Evolutionary conservation across 2,113 vertebrate genomes (phyloP).

Genomic region (Prunella himalayana): DNA sequence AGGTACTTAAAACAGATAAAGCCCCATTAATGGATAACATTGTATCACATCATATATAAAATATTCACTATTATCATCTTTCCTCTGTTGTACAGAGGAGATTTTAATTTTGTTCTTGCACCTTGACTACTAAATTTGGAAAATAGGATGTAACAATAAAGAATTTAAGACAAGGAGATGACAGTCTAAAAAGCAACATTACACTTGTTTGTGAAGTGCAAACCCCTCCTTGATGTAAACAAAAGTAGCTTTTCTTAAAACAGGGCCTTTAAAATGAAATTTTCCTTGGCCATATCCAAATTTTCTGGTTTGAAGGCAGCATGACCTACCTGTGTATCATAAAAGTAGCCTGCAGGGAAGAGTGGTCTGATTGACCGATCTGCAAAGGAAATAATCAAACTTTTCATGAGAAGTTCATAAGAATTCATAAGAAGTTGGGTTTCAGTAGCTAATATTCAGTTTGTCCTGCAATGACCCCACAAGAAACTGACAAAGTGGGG

Average conservation of each 20-base stretch:
- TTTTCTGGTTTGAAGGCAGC: not conserved
- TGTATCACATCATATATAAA: fast-evolving
- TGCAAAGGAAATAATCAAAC: conserved; percentile 51
- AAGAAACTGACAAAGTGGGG: not conserved
- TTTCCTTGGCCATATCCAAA: not conserved
- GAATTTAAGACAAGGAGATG: not conserved
- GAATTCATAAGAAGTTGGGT: not conserved
- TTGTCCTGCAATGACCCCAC: not conserved
- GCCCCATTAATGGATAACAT: not conserved
- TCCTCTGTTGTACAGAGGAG: not conserved
- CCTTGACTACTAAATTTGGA: not conserved
- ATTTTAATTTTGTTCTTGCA: not conserved
- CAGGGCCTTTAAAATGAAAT: fast-evolving
- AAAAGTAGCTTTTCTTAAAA: not conserved
- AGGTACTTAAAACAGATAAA: not conserved
- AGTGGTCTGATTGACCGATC: conserved; percentile 93
- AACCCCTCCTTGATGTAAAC: not conserved
- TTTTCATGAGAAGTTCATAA: not conserved
- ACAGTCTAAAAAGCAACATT: not conserved
- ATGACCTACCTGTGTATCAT: conserved; percentile 90
- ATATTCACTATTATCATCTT: not conserved
- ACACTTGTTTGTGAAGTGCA: not conserved
- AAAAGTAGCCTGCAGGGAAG: conserved; percentile 93
- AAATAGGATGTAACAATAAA: not conserved
- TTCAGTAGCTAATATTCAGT: not conserved